Evolutionary conservation across 2,113 vertebrate species (phyloP), one percentile per base, ranked within the genome.

Genomic region (Thomomys bottae): DNA sequence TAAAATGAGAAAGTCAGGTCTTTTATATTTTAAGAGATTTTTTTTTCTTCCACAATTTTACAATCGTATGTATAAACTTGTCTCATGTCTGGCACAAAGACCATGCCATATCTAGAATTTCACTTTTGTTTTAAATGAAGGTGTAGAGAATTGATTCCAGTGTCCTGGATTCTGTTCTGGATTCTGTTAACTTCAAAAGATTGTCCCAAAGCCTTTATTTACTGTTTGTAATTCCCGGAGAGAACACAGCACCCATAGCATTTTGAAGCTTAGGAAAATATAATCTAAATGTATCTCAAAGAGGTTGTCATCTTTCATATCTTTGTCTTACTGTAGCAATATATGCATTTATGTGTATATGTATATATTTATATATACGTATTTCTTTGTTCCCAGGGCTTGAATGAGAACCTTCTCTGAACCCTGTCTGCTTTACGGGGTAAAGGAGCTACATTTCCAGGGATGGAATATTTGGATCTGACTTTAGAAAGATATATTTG

Each of bases 181-280:
- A 89, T 14, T 18, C 15, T n/a, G n/a, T n/a, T n/a, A n/a, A 61
- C 0, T 87, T 54, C 15, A 54, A 54, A 91, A 57, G 66, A 32
- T 84, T 78, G 40, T 71, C 84, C 63, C 80, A 79, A 93, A 77
- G 30, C 32, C 71, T 81, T 92, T 77, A 92, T 87, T 94, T 92
- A 70, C 71, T 94, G 71, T 94, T 96, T 93, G 84, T 89, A 91
- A 89, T 93, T 94, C 85, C 88, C 34, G 90, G n/a, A 68, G 38
- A 94, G 61, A 38, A 87, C 34, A 88, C 9, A 84, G 18, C 14
- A 36, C 71, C 88, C 76, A 89, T 45, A 63, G n/a, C 80, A 77
- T 87, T 88, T 90, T 76, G 49, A 73, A 34, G 63, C 36, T 90
- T 86, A 94, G 90, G 85, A 34, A 94, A 94, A 94, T 87, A 54